These are phyloP conservation scores for Megaceryle alcyon DNA, from an alignment of 2,797 vertebrate species.

Conservation along the genomic window DNA sequence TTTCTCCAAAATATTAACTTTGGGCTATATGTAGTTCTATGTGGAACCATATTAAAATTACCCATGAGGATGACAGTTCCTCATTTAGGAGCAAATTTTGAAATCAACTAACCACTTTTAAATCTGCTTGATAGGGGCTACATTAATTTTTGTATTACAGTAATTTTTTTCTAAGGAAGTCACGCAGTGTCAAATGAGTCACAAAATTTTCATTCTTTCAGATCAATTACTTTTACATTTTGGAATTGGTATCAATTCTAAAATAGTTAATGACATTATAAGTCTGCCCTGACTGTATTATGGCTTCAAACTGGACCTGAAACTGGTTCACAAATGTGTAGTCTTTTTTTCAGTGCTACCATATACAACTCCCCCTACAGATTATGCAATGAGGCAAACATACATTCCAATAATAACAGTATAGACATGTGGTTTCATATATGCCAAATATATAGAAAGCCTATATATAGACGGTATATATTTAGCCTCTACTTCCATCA, in stretches of 20 bases:
- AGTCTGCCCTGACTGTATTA: neutral
- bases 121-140: neutral
- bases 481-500: conserved; percentile 50
- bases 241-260: neutral
- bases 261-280: neutral
- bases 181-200: neutral
- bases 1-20: neutral
- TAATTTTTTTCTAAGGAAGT: neutral
- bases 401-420: conserved; percentile 3
- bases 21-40: neutral
- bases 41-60: neutral
- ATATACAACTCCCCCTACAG: neutral
- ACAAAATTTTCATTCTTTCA: neutral
- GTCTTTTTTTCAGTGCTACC: neutral
- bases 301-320: neutral
- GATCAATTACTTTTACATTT: neutral
- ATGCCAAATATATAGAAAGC: neutral
- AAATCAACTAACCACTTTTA: neutral
- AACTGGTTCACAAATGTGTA: neutral
- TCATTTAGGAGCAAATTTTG: neutral
- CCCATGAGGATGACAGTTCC: neutral
- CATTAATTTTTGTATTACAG: neutral
- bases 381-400: neutral
- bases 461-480: conserved; percentile 42
- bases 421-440: neutral